These are phyloP conservation scores for Caenorhabditis inopinata DNA, from an alignment of 1,140 invertebrate genomes.

Conservation along the genomic window DNA sequence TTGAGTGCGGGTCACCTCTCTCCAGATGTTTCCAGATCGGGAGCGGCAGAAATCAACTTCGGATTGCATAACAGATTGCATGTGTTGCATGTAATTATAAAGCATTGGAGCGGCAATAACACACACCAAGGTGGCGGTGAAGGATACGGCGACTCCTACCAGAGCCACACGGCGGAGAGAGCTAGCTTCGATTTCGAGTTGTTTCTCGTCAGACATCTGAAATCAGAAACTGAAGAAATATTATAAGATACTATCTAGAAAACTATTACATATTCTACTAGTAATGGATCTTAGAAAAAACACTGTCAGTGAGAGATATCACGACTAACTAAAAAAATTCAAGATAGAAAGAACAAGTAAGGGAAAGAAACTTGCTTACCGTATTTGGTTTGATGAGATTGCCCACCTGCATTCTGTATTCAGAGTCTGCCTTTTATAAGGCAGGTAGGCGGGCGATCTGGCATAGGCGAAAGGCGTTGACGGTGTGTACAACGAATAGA, in stretches of 20 bases:
- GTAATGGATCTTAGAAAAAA: not conserved
- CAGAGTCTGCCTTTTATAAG: conserved; percentile 24
- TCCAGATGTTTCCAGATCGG: conserved; percentile 60
- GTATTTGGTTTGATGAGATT: conserved; percentile 38
- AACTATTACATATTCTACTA: not conserved
- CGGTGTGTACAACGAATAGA: conserved; percentile 17
- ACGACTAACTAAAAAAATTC: not conserved
- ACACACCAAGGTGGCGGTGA: conserved; percentile 63
- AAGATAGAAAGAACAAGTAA: not conserved
- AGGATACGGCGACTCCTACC: conserved; percentile 50
- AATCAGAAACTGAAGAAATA: conserved; percentile 13
- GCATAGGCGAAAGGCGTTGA: conserved; percentile 24
- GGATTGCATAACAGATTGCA: conserved; percentile 61
- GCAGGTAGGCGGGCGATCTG: conserved; percentile 35
- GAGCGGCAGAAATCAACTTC: conserved; percentile 63
- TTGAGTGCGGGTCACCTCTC: conserved; percentile 57
- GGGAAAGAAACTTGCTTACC: conserved; percentile 35
- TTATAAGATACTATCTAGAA: too few relatives aligned
- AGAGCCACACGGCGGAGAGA: conserved; percentile 46
- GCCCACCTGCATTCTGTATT: conserved; percentile 30
- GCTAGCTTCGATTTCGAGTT: conserved; percentile 42
- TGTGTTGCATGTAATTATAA: conserved; percentile 64
- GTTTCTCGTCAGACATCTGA: conserved; percentile 43
- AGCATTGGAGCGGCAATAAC: conserved; percentile 66
- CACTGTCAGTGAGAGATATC: not conserved